Evolutionary conservation across 1,140 invertebrate genomes (phyloP).

Genomic region (Chironomus striatipennis): DNA sequence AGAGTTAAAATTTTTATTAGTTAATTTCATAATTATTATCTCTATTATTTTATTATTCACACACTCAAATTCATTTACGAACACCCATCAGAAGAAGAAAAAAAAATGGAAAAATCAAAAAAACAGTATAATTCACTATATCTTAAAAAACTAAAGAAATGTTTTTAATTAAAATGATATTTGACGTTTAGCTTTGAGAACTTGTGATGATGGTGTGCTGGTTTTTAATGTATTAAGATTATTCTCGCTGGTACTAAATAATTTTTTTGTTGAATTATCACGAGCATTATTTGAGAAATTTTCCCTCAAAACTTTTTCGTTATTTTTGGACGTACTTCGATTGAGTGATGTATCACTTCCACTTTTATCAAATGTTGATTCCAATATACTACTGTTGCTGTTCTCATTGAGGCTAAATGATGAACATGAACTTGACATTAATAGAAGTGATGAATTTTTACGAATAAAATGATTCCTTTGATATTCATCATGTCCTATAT

Average conservation of each 20-base stretch:
- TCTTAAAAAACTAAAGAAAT: not conserved
- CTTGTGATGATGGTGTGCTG: constrained; percentile 5
- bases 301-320: constrained; percentile 31
- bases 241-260: constrained; percentile 29
- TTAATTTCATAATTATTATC: not conserved
- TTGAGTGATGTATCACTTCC: constrained; percentile 31
- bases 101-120: too few relatives aligned
- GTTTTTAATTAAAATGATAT: constrained; percentile 32
- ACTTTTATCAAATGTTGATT: constrained; percentile 34
- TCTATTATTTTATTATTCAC: not conserved
- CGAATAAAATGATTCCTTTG: constrained; percentile 30
- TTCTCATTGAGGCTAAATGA: constrained; percentile 26
- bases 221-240: constrained; percentile 21
- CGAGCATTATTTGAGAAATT: constrained; percentile 35
- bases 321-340: constrained; percentile 35
- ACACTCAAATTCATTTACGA: not conserved
- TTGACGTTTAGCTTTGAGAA: constrained; percentile 35
- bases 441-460: constrained; percentile 27
- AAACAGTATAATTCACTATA: not conserved
- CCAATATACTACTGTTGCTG: constrained; percentile 32
- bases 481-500: constrained; percentile 37
- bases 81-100: constrained; percentile 1
- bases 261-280: constrained; percentile 30
- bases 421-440: constrained; percentile 31
- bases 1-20: not conserved